A percentile compares a stretch with the other conserved stretches of the same genome.
Evolutionary conservation across 53 echinoderm and acorn worm species (phyloP).

Genomic region (Arbacia lixula): DNA sequence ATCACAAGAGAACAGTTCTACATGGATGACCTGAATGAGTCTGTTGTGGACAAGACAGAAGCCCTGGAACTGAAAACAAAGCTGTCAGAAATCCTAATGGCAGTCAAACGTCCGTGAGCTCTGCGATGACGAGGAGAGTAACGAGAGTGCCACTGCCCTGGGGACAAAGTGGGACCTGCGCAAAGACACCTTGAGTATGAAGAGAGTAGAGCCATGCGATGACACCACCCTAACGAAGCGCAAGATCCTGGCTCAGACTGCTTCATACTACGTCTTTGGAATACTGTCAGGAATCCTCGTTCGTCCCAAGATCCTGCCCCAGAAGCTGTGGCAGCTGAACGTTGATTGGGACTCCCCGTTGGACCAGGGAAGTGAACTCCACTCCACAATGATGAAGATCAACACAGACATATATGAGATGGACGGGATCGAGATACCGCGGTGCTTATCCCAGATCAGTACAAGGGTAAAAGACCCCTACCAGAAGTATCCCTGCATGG

Average conservation of each 20-base stretch:
- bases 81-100: constrained; percentile 65
- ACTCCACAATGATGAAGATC: constrained; percentile 54
- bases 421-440: constrained; percentile 58
- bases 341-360: background rate
- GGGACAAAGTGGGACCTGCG: constrained; percentile 27
- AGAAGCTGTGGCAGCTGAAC: constrained; percentile 43
- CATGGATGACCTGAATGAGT: constrained; percentile 75
- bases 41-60: constrained; percentile 58
- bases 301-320: constrained; percentile 28
- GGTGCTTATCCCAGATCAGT: constrained; percentile 74
- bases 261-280: constrained; percentile 16
- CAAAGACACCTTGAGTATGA: constrained; percentile 14
- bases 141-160: background rate
- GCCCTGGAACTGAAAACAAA: constrained; percentile 66
- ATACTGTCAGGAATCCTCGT: constrained; percentile 20
- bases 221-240: background rate
- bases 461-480: constrained; percentile 50
- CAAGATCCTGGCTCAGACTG: constrained; percentile 21
- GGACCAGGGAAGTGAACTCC: constrained; percentile 55
- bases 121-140: background rate
- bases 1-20: constrained; percentile 60
- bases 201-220: background rate
- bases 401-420: constrained; percentile 59
- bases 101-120: constrained; percentile 71
- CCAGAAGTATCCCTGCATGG: constrained; percentile 67